Conservation (phyloP, 1,140 invertebrate genomes). For the Drosophila leontia region DNA sequence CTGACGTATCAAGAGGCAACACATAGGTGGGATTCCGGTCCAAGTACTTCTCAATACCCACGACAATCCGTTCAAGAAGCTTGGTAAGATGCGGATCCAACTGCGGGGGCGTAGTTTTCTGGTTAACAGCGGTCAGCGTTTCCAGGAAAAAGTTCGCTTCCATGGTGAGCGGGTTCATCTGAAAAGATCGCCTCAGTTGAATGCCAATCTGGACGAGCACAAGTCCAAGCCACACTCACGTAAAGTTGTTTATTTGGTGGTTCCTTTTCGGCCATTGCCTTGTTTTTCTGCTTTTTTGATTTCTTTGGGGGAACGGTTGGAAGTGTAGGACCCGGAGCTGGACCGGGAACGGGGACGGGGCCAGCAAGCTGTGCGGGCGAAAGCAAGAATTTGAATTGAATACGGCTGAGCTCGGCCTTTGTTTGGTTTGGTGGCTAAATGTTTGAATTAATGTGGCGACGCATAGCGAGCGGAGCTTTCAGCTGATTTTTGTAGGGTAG, state of each 20-base stretch:
- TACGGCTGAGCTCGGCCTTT: conserved; percentile 20
- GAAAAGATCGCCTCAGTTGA: neutral
- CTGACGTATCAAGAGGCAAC: conserved; percentile 24
- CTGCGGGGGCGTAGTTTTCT: conserved; percentile 29
- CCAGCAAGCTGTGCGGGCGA: conserved; percentile 23
- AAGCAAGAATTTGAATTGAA: conserved; percentile 11
- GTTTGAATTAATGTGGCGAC: conserved; percentile 30
- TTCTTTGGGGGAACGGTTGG: conserved; percentile 25
- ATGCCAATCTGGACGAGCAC: neutral
- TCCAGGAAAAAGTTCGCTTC: conserved; percentile 71
- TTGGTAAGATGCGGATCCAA: conserved; percentile 62
- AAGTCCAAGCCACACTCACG: conserved; percentile 36
- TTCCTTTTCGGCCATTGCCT: conserved; percentile 52
- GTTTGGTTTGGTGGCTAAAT: conserved; percentile 24
- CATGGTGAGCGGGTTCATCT: conserved; percentile 76
- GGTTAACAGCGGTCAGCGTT: conserved; percentile 44
- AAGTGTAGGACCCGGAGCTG: neutral
- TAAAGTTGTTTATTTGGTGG: conserved; percentile 48
- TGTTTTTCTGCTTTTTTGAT: conserved; percentile 44
- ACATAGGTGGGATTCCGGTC: conserved; percentile 62
- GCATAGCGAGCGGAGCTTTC: conserved; percentile 18
- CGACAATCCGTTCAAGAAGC: conserved; percentile 61
- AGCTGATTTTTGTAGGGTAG: conserved; percentile 60
- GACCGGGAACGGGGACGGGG: neutral
- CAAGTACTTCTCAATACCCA: conserved; percentile 68